These are phyloP conservation scores for Liparis tanakae DNA, from an alignment of 2,797 vertebrate species.

Conservation along the genomic window DNA sequence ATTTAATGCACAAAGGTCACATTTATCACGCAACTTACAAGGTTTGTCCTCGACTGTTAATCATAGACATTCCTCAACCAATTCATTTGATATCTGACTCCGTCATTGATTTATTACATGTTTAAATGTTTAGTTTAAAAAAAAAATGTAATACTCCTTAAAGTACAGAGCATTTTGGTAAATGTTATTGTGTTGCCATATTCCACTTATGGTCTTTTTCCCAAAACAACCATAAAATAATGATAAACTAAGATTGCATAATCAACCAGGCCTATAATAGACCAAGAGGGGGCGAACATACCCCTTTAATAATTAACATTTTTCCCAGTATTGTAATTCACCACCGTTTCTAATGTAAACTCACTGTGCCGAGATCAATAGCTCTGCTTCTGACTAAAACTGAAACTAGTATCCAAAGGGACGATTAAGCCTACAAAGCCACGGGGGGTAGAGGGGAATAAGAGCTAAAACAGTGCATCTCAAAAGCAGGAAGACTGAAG, in stretches of 20 bases:
- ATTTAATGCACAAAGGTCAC: background rate
- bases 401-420: conserved; percentile 28
- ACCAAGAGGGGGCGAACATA: background rate
- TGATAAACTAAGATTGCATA: background rate
- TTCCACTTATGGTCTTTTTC: background rate
- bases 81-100: background rate
- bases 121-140: background rate
- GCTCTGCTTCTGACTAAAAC: conserved; percentile 10
- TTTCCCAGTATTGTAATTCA: conserved; percentile 13
- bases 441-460: conserved; percentile 41
- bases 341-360: conserved; percentile 12
- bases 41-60: conserved; percentile 8
- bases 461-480: conserved; percentile 38
- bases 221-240: conserved; percentile 10
- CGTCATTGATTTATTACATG: background rate
- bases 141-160: background rate
- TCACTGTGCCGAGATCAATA: conserved; percentile 4
- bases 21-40: background rate
- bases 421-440: conserved; percentile 51
- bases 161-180: background rate
- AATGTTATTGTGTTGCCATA: background rate
- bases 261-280: background rate
- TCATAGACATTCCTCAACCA: background rate
- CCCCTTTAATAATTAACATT: background rate
- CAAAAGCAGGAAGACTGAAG: conserved; percentile 58